These are phyloP conservation scores for Drosophila nigromelanica DNA, from an alignment of 1,140 invertebrate genomes.

Conservation along the genomic window DNA sequence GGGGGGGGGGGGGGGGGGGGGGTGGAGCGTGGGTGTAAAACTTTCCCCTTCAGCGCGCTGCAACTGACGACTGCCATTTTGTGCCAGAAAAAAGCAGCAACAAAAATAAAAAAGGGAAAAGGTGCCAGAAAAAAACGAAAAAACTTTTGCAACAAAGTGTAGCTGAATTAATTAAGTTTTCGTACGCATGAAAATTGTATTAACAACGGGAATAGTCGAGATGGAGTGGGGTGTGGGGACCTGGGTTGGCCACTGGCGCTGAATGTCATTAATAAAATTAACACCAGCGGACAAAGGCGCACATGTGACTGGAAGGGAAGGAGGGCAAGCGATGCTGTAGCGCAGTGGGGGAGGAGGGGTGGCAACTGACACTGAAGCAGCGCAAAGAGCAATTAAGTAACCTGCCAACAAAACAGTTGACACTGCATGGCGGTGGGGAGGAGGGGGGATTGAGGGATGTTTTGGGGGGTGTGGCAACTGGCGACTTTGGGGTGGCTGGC, in stretches of 20 bases:
- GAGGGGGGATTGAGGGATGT: neutral
- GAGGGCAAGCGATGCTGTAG: neutral
- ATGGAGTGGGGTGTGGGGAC: neutral
- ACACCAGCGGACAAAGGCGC: constrained; percentile 55
- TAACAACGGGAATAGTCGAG: constrained; percentile 32
- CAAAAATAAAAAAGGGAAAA: neutral
- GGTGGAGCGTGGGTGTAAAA: constrained; percentile 17
- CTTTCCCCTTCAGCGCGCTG: constrained; percentile 7
- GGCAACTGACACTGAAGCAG: too few relatives aligned
- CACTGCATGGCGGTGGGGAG: too few relatives aligned
- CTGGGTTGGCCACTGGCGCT: constrained; percentile 51
- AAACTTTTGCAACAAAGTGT: constrained; percentile 75
- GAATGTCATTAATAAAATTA: constrained; percentile 84
- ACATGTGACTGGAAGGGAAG: constrained; percentile 33
- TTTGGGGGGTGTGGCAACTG: constrained; percentile 9
- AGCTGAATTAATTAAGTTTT: constrained; percentile 81
- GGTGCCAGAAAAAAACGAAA: neutral
- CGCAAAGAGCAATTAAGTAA: too few relatives aligned
- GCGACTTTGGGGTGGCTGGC: constrained; percentile 3
- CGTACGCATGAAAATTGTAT: constrained; percentile 78
- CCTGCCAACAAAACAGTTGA: too few relatives aligned
- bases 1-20: neutral
- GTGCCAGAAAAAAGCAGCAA: neutral
- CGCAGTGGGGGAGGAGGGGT: neutral
- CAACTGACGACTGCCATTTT: constrained; percentile 58